phyloP scores from a whole-genome alignment of 1,140 invertebrate genomes.

The Trigoniulus corallinus region DNA sequence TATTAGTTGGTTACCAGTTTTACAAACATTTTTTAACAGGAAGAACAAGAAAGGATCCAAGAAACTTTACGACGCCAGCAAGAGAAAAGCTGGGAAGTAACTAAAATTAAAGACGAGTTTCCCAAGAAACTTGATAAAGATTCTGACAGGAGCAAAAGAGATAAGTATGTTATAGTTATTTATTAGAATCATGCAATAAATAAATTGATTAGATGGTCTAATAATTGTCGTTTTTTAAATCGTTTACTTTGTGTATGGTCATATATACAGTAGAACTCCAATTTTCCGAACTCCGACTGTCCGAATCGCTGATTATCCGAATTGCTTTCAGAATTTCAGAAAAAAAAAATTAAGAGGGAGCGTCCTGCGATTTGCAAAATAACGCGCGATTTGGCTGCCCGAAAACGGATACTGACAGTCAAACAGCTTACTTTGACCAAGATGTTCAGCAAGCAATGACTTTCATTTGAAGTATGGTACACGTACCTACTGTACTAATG shows the following conservation, averaged over 20 bases:
- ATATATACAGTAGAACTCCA: too few relatives aligned
- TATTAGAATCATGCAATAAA: background rate
- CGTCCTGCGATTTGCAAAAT: background rate
- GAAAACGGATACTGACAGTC: too few relatives aligned
- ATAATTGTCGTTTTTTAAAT: background rate
- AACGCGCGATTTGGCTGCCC: too few relatives aligned
- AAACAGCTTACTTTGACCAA: too few relatives aligned
- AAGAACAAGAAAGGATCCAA: slow-evolving; percentile 50
- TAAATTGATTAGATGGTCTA: background rate
- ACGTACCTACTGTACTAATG: too few relatives aligned
- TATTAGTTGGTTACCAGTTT: background rate
- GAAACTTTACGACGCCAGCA: slow-evolving; percentile 32
- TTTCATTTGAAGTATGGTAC: too few relatives aligned
- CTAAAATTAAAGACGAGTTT: background rate
- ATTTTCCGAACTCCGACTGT: too few relatives aligned
- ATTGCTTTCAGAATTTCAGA: too few relatives aligned
- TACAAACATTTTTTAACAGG: slow-evolving; percentile 27
- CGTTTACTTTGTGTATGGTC: background rate
- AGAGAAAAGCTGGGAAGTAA: slow-evolving; percentile 14
- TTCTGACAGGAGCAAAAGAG: slow-evolving; percentile 16
- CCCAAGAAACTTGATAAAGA: background rate
- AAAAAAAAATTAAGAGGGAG: too few relatives aligned
- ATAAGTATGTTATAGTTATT: slow-evolving; percentile 5
- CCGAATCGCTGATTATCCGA: too few relatives aligned
- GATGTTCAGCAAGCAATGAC: too few relatives aligned